Evolutionary conservation across 2,113 vertebrate species (phyloP), one percentile per base, ranked within the genome.

Genomic region (Hiodon alosoides): DNA sequence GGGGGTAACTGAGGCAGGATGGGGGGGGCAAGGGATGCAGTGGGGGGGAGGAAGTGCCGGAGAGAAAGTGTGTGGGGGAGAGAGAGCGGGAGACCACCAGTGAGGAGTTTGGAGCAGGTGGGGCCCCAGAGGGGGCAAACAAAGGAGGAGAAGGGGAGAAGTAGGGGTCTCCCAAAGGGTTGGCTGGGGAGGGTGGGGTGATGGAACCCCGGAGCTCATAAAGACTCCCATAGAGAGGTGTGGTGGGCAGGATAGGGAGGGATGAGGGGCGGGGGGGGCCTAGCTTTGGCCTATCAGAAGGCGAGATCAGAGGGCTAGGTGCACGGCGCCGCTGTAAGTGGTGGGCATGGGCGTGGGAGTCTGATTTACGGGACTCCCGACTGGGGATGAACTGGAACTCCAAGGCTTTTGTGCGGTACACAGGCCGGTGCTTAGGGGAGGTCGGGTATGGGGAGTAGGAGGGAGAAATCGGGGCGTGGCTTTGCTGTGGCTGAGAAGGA

Each of bases 31-130:
- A 83, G 11, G 89, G 82, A 77, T 91, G 90, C 2, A 91, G 59
- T 13, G 91, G 90, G 2, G 90, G 89, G 16, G 91, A 90, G 5
- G 89, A 90, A 0, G 89, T 85, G 67, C 90, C 89, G 0, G 91
- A 91, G 50, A 96, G 88, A 85, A 95, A 94, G 84, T 95, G 94
- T 55, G 94, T 95, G 0, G 95, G 94, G 4, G 95, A 96, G 53
- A 95, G 90, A 4, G 94, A 95, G 60, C 94, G 92, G 5, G 91
- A 93, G 13, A 93, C 90, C 9, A 93, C 85, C 79, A 92, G 73
- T 11, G 87, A 79, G 0, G 92, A 87, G 86, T 93, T 87, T 11
- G 91, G 89, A 69, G 91, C 90, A 0, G 92, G 90, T 0, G 93
- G 92, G 0, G 92, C 91, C 3, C 92, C 93, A 0, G 92, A 92